phyloP scores from a whole-genome alignment of 1,140 invertebrate species.

The Drosophila kikkawai region DNA sequence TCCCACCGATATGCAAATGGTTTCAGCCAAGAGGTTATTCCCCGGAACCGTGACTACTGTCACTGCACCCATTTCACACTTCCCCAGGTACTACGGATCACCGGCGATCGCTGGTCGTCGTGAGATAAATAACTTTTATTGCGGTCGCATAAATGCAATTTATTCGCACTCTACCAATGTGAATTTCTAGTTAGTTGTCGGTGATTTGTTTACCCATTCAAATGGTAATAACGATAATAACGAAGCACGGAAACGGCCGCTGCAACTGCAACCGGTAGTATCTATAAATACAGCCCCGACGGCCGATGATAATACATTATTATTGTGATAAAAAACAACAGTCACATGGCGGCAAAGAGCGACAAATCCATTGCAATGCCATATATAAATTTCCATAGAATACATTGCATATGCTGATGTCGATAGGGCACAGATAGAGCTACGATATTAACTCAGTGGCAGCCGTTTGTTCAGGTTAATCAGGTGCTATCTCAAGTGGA shows the following conservation, averaged over 20 bases:
- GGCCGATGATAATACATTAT: constrained; percentile 33
- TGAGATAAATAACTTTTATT: constrained; percentile 64
- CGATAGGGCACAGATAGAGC: constrained; percentile 31
- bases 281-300: constrained; percentile 44
- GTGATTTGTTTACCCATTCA: constrained; percentile 46
- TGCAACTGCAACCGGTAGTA: constrained; percentile 34
- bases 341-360: constrained; percentile 22
- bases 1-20: constrained; percentile 57
- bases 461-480: constrained; percentile 23
- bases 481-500: constrained; percentile 1
- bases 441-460: constrained; percentile 39
- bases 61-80: constrained; percentile 29
- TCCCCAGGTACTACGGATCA: not conserved
- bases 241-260: constrained; percentile 35
- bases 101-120: constrained; percentile 19
- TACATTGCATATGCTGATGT: constrained; percentile 32
- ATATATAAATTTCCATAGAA: constrained; percentile 39
- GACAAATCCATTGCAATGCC: constrained; percentile 37
- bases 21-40: constrained; percentile 41
- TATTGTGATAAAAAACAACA: constrained; percentile 45
- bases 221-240: constrained; percentile 43
- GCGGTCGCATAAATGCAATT: constrained; percentile 49
- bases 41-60: constrained; percentile 8
- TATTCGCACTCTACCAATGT: constrained; percentile 32
- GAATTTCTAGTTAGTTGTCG: constrained; percentile 32